phyloP scores from a whole-genome alignment of 2,113 vertebrate species.

The Tragelaphus strepsiceros region DNA sequence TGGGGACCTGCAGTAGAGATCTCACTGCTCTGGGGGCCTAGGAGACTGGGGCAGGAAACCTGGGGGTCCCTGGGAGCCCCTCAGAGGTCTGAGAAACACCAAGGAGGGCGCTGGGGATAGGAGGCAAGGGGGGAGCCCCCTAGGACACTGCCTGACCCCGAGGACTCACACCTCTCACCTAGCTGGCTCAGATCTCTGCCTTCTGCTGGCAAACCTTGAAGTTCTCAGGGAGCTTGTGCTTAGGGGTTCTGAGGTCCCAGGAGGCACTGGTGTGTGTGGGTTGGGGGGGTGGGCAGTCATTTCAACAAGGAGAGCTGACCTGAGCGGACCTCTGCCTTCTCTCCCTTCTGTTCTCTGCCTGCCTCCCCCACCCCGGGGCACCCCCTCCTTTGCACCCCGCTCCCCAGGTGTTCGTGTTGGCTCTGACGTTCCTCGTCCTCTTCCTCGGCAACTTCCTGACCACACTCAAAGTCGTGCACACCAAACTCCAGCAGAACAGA shows the following conservation, averaged over 20 bases:
- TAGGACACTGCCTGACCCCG: not conserved
- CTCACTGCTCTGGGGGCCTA: not conserved
- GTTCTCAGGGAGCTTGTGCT: not conserved
- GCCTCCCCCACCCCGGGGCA: fast-evolving
- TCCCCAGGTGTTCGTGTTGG: conserved; percentile 91
- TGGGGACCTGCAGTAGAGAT: not conserved
- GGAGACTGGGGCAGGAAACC: not conserved
- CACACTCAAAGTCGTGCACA: conserved; percentile 94
- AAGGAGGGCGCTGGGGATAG: not conserved
- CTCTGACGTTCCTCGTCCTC: conserved; percentile 93
- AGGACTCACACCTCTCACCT: not conserved
- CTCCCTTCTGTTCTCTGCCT: too few species aligned
- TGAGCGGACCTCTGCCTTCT: not conserved
- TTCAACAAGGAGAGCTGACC: too few species aligned
- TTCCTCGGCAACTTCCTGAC: conserved; percentile 98
- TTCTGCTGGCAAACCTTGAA: not conserved
- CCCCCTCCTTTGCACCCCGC: not conserved
- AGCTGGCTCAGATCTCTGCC: too few species aligned
- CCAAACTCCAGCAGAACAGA: conserved; percentile 93
- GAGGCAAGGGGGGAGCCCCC: fast-evolving
- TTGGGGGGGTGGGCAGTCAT: not conserved
- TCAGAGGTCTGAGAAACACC: not conserved
- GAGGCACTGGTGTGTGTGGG: not conserved
- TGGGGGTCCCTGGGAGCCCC: not conserved
- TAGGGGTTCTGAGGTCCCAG: too few species aligned